These are phyloP conservation scores for Tetramorium parvispinum DNA, from an alignment of 1,140 invertebrate species.

Conservation along the genomic window DNA sequence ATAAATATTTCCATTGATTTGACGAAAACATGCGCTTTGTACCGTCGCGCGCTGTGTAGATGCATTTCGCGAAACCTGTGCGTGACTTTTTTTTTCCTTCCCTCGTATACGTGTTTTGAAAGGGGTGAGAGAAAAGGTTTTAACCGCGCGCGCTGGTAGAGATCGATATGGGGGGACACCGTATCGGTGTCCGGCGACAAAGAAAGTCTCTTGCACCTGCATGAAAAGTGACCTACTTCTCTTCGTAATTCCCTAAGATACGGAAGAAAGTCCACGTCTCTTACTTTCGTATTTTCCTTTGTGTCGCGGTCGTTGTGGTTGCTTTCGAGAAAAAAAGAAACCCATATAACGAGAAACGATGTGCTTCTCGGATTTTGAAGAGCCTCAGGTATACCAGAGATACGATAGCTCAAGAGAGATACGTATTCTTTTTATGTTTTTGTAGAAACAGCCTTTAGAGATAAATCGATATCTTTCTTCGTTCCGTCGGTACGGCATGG, in stretches of 20 bases:
- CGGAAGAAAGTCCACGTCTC: slow-evolving; percentile 53
- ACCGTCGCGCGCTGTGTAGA: neutral
- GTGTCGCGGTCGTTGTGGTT: slow-evolving; percentile 17
- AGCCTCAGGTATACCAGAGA: neutral
- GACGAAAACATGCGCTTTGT: neutral
- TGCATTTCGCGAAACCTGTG: neutral
- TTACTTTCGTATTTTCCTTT: slow-evolving; percentile 41
- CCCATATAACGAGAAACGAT: slow-evolving; percentile 1
- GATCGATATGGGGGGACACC: slow-evolving; percentile 1
- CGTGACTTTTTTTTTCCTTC: neutral
- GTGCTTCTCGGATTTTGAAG: slow-evolving; percentile 9
- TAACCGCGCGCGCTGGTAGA: slow-evolving; percentile 37
- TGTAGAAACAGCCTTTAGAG: slow-evolving; percentile 7
- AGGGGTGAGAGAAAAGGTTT: neutral
- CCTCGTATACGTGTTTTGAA: neutral
- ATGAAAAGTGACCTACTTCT: slow-evolving; percentile 71
- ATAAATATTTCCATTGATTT: slow-evolving; percentile 47
- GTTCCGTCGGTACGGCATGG: neutral
- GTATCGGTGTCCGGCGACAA: slow-evolving; percentile 58
- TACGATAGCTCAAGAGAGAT: slow-evolving; percentile 21
- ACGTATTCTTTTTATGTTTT: slow-evolving; percentile 11
- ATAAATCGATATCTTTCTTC: slow-evolving; percentile 34
- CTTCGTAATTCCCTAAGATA: slow-evolving; percentile 61
- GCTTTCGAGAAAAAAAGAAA: slow-evolving; percentile 20
- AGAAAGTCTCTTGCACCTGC: slow-evolving; percentile 66